These are phyloP conservation scores for Oophaga pumilio DNA, from an alignment of 2,113 vertebrate species.

Conservation along the genomic window DNA sequence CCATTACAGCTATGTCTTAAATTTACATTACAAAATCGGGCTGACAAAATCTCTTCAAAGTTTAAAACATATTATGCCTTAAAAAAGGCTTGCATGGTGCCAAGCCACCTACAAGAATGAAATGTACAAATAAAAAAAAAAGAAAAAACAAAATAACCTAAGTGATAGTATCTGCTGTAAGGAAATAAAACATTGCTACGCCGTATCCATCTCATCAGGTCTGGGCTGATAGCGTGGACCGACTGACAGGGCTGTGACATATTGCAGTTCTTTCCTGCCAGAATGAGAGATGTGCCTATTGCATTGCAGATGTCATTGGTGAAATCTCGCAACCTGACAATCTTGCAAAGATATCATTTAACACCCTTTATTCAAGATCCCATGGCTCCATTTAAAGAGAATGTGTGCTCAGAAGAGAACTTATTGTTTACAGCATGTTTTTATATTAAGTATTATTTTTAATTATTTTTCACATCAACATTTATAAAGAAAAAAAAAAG, in stretches of 20 bases:
- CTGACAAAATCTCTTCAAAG: not conserved
- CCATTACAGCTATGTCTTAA: no score
- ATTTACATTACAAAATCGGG: no score
- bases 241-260: constrained; percentile 14
- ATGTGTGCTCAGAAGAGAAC: no score
- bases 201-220: not conserved
- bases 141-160: not conserved
- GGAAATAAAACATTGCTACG: constrained; percentile 17
- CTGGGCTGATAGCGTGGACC: not conserved
- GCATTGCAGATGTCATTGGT: constrained; percentile 6
- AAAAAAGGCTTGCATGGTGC: not conserved
- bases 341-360: constrained; percentile 14
- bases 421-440: no score
- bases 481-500: no score
- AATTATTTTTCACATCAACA: no score
- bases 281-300: constrained; percentile 24
- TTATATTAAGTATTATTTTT: no score
- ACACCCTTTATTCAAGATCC: not conserved
- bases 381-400: not conserved
- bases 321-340: constrained; percentile 19
- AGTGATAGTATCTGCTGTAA: constrained; percentile 1
- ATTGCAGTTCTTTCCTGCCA: not conserved
- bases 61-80: not conserved
- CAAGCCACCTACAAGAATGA: not conserved
- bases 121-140: not conserved